Base-by-base conservation (phyloP, 2,797 vertebrate species). In the Semaprochilodus insignis region DNA sequence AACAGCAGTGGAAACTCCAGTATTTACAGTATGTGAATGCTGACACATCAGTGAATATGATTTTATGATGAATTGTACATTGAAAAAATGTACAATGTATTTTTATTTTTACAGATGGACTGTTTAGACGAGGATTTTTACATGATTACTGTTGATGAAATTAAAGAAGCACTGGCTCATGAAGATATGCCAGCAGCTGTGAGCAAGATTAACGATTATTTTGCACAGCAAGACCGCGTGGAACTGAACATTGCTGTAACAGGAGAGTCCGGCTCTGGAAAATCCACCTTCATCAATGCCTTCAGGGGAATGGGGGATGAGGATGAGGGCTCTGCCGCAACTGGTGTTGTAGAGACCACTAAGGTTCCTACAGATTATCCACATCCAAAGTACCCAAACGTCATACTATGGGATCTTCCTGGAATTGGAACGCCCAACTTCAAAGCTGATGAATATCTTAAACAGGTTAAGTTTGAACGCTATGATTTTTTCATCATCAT, bases 321-420 rank as follows among this genome's bases (percentile, higher is more conserved):
- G 62, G 86, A 86, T 0, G 84, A 87, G 16, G 80, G 51, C 8
- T 67, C 87, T 54, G 88, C 88, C 59, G 40, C 34, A 52, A 89
- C 88, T 6, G 88, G 86, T 34, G 57, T 69, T 52, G 83, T 86
- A 14, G 86, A 89, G 65, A 88, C 88, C 67, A 89, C 88, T 60
- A 83, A 17, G 23, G 10, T 15, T 0, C 74, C 83, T 21, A 75
- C 67, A 0, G 16, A 1, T 65, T 95, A 95, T 48, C 74, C 85
- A 0, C 90, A 94, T 77, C 93, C 92, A 0, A 91, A 90, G 75
- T 89, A 93, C 31, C 86, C 92, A 0, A 90, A 90, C 0, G 91
- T 95, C 63, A 91, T 84, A 15, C 71, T 95, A 59, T 95, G 95
- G 94, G 94, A 95, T 80, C 88, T 96, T n/a, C 95, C 94, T 0